phyloP scores from a whole-genome alignment of 2,113 vertebrate species.

The Oncorhynchus nerka region DNA sequence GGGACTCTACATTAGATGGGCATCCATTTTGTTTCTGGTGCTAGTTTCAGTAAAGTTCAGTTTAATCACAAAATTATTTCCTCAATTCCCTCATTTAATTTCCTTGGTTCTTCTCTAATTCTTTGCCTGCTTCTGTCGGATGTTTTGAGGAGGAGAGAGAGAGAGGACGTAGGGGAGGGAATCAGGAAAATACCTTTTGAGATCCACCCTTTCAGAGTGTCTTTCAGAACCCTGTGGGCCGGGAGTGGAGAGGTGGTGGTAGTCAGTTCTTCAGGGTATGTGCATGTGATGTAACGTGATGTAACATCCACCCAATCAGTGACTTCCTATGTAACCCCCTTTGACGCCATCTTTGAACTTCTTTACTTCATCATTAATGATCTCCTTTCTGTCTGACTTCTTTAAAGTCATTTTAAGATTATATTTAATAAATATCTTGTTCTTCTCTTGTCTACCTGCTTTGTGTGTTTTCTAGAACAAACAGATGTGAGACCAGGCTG shows the following conservation, averaged over 20 bases:
- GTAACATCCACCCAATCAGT: constrained; percentile 43
- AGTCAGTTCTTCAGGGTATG: background rate
- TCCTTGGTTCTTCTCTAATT: no score
- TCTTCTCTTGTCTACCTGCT: constrained; percentile 62
- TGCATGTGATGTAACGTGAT: constrained; percentile 59
- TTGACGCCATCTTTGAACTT: constrained; percentile 64
- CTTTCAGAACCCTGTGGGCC: background rate
- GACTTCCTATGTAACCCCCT: constrained; percentile 61
- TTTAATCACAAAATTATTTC: no score
- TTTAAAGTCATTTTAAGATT: constrained; percentile 72
- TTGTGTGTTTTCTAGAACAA: constrained; percentile 3
- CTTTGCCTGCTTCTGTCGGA: no score
- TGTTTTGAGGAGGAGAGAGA: no score
- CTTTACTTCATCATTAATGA: constrained; percentile 62
- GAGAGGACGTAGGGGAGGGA: no score
- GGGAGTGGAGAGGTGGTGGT: background rate
- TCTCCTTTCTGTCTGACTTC: constrained; percentile 58
- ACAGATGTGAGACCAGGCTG: no score
- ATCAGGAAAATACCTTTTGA: no score
- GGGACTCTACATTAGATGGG: no score
- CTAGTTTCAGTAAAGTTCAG: no score
- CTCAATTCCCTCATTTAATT: no score
- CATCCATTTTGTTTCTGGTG: no score
- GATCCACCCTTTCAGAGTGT: background rate
- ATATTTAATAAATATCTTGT: constrained; percentile 82